These are phyloP conservation scores for Cyprinella venusta DNA, from an alignment of 2,797 vertebrate genomes.

Conservation along the genomic window DNA sequence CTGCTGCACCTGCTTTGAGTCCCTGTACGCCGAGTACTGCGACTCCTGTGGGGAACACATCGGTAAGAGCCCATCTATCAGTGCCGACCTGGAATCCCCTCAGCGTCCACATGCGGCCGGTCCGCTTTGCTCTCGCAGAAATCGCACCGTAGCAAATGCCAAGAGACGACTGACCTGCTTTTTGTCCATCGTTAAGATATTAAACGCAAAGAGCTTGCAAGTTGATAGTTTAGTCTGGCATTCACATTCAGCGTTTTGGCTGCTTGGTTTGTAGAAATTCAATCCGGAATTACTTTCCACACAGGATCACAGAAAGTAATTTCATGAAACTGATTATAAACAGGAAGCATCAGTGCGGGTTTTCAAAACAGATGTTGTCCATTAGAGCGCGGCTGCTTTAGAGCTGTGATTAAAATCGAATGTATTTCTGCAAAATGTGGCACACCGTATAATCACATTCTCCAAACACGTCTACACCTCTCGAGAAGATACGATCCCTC, in stretches of 20 bases:
- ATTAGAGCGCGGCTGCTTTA: conserved; percentile 71
- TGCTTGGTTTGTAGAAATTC: conserved; percentile 64
- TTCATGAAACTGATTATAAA: conserved; percentile 72
- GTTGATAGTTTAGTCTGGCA: conserved; percentile 20
- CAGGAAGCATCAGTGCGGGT: conserved; percentile 69
- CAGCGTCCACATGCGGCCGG: background rate
- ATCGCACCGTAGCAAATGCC: background rate
- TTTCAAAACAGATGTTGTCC: conserved; percentile 74
- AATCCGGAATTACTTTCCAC: conserved; percentile 73
- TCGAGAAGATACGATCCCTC: conserved; percentile 49
- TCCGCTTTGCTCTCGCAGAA: conserved; percentile 4
- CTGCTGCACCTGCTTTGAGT: conserved; percentile 97
- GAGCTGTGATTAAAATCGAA: conserved; percentile 67
- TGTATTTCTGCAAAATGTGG: conserved; percentile 70
- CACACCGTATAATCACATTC: conserved; percentile 67
- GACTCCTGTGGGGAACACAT: conserved; percentile 98
- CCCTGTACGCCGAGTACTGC: conserved; percentile 95
- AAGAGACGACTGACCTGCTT: conserved; percentile 55
- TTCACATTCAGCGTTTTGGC: conserved; percentile 66
- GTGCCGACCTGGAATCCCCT: conserved; percentile 13
- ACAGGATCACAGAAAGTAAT: conserved; percentile 71
- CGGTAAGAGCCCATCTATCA: conserved; percentile 76
- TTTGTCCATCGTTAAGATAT: conserved; percentile 1
- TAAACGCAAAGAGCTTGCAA: conserved; percentile 25
- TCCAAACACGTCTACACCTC: conserved; percentile 57